Percentiles rank a stretch among this genome's conserved stretches.
Conservation (phyloP, 2,113 vertebrate species). For the Gobius niger region DNA sequence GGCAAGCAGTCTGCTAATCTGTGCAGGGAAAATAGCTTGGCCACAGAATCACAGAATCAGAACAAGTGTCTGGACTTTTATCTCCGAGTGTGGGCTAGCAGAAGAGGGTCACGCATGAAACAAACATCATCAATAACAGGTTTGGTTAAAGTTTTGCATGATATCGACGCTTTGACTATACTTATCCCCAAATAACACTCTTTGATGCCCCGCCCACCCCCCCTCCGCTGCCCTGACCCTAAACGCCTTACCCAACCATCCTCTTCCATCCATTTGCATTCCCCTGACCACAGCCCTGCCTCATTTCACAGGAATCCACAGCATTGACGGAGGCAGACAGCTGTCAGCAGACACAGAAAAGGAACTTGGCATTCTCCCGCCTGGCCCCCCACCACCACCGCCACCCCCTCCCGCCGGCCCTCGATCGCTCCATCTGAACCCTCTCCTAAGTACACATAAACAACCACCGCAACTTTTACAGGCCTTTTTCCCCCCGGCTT, state of each 20-base stretch:
- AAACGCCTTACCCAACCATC: constrained; percentile 20
- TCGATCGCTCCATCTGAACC: constrained; percentile 18
- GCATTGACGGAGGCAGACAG: constrained; percentile 75
- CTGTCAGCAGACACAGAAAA: constrained; percentile 71
- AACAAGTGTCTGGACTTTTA: too few species aligned
- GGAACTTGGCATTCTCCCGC: constrained; percentile 62
- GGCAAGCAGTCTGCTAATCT: too few species aligned
- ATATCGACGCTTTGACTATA: too few species aligned
- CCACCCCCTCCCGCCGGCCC: constrained; percentile 28
- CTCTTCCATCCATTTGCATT: constrained; percentile 65
- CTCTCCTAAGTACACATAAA: constrained; percentile 61
- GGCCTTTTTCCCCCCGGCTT: background rate
- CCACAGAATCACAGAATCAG: too few species aligned
- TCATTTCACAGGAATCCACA: constrained; percentile 75
- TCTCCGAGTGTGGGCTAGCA: too few species aligned
- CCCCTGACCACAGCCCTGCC: constrained; percentile 60
- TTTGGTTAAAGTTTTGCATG: too few species aligned
- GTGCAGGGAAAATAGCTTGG: too few species aligned
- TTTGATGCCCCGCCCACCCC: too few species aligned
- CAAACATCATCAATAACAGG: too few species aligned
- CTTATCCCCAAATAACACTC: too few species aligned
- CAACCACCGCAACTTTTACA: constrained; percentile 45
- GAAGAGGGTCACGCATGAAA: too few species aligned
- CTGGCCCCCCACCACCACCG: constrained; percentile 19
- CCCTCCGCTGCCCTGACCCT: too few species aligned